A percentile compares a stretch with the other conserved stretches of the same genome.
Evolutionary conservation across 2,113 vertebrate species (phyloP).

Genomic region (Sinocyclocheilus anophthalmus): DNA sequence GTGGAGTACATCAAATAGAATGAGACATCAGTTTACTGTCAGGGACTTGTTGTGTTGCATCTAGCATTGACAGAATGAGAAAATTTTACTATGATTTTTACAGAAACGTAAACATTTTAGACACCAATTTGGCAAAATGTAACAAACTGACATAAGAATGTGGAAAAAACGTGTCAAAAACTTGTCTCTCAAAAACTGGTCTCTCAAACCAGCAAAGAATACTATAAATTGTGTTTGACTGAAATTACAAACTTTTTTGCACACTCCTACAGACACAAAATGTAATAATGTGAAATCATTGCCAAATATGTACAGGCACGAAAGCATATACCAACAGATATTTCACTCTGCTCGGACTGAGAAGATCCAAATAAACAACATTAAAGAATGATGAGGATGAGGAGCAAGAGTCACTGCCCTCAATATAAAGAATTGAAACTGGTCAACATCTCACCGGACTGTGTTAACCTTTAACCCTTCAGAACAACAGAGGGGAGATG

Average conservation of each 20-base stretch:
- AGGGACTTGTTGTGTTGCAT: not conserved
- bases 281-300: not conserved
- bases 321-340: not conserved
- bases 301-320: not conserved
- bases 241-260: not conserved
- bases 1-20: not conserved
- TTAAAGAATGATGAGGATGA: constrained; percentile 19
- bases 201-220: too few relatives aligned
- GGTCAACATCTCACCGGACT: not conserved
- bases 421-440: constrained; percentile 22
- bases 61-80: too few relatives aligned
- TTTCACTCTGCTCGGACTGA: not conserved
- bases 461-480: constrained; percentile 16
- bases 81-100: too few relatives aligned
- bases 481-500: not conserved
- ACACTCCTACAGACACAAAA: not conserved
- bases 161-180: not conserved
- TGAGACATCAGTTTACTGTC: not conserved
- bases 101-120: not conserved
- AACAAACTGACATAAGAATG: not conserved
- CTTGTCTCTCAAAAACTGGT: too few relatives aligned
- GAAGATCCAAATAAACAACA: not conserved
- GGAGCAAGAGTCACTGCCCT: not conserved
- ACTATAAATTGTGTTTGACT: not conserved
- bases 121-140: not conserved